Percentiles rank a stretch among this genome's conserved stretches.
Conservation (phyloP, 2,888 invertebrate species). For the Melieria crassipennis region DNA sequence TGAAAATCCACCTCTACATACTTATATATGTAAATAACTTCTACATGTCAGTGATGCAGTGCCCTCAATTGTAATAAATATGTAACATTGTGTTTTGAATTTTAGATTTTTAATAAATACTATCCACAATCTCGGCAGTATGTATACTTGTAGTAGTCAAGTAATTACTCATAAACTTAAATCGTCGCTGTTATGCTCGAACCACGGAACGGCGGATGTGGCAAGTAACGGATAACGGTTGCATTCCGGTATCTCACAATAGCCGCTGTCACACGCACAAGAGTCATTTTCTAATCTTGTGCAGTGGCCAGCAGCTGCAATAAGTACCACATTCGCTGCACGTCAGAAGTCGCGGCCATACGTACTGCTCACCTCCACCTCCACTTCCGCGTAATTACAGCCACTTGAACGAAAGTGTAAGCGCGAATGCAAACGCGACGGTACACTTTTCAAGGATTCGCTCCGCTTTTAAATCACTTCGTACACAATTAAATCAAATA, state of each 20-base stretch:
- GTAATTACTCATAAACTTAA: too few relatives aligned
- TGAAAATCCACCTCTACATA: too few relatives aligned
- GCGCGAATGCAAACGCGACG: background rate
- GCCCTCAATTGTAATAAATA: too few relatives aligned
- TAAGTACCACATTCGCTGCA: slow-evolving; percentile 67
- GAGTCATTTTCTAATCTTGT: slow-evolving; percentile 95
- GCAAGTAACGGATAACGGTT: background rate
- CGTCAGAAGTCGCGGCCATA: background rate
- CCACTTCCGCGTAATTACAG: background rate
- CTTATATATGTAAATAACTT: too few relatives aligned
- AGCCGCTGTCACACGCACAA: slow-evolving; percentile 99
- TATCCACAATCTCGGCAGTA: too few relatives aligned
- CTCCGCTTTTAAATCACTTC: background rate
- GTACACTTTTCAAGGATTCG: background rate
- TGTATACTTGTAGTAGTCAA: too few relatives aligned
- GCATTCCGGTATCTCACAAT: slow-evolving; percentile 76
- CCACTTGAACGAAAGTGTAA: background rate
- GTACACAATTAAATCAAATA: slow-evolving; percentile 25
- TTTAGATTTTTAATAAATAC: too few relatives aligned
- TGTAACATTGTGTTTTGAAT: too few relatives aligned
- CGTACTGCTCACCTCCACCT: background rate
- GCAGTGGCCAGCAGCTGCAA: slow-evolving; percentile 99
- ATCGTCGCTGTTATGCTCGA: too few relatives aligned
- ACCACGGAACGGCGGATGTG: too few relatives aligned
- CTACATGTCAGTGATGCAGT: too few relatives aligned